Base-by-base conservation (phyloP, 1,140 invertebrate species). In the Drosophila arizonae region DNA sequence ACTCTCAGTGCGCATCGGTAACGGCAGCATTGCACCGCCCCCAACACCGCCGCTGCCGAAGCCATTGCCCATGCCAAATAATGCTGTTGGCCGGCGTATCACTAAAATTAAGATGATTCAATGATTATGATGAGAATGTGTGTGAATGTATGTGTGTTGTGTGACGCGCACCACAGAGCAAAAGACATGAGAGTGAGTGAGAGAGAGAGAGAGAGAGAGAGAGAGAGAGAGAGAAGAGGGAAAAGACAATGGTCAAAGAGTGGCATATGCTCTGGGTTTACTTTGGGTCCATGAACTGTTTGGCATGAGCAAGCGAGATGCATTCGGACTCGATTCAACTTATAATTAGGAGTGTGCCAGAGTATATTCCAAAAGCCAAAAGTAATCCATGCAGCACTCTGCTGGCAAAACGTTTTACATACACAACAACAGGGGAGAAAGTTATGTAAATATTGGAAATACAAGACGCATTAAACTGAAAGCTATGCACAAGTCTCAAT, bases 61-160 rank as follows among this genome's bases (percentile, higher is more conserved):
- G 64, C 73, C 79, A 61, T 54, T 75, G 75, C 65, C 90, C 75
- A 77, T 85, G 82, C 90, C 90, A 77, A 77, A 79, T 52, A 90
- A 85, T 39, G 78, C 54, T 77, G 81, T 74, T 81, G 90, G 90
- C 79, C 87, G 82, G 79, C 85, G 90, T 91, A 91, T 91, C 90
- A 86, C 90, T 91, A 91, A 91, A 91, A 91, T 90, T 91, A 89
- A 88, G 80, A 88, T 88, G 78, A 91, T 91, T 84, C 72, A 90
- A 90, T 91, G 90, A 91, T 71, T 89, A 89, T 89, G 82, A 89
- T 85, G 79, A 79, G 55, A 69, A 64, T 73, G 84, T 78, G 21
- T 57, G 74, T 61, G 60, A 24, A 67, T 71, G 56, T 56, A 33
- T 56, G 52, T 51, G 56, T 77, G 33, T n/a, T 56, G 30, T 41